Base-by-base conservation (phyloP, 1,140 invertebrate species). In the Saccostrea echinata region DNA sequence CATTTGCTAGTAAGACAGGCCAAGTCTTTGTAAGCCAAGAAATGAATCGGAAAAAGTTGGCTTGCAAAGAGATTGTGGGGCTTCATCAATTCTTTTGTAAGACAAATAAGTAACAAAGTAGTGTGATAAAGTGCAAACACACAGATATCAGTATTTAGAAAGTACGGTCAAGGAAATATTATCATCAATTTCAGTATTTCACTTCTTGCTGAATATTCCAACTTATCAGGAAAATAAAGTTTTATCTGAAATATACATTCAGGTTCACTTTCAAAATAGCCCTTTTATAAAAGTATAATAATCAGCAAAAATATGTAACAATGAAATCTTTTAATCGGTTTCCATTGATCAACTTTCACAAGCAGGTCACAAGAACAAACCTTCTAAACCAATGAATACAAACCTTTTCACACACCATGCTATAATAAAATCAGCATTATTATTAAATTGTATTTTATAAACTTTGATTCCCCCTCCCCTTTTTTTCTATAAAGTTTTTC, bases 281-380 rank as follows among this genome's bases (percentile, higher is more conserved):
- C 55, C 3, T 21, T 57, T 57, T 2, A 18, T 16, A 0, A 61
- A 61, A 61, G 55, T 57, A 57, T 61, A 1, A 33, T 33, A 21
- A 33, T 33, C 68, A 76, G 68, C 68, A 76, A 76, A 76, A 76
- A 76, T 30, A 33, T 30, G 24, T 27, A 76, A 76, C 68, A 16
- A 76, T 76, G 68, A 76, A 76, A 76, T 76, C 30, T 30, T 13
- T 16, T 13, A 33, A 33, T 76, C 16, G 2, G 30, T 30, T 76
- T 76, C 30, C 68, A 12, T 33, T 76, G 68, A 76, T 76, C 30
- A 76, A 76, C 68, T 76, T 76, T 76, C 68, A 76, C 68, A 76
- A 76, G 68, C 68, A 76, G 68, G 68, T 30, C 68, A 35, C 24
- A 30, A 12, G 16, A 18, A 76, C 27, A 21, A 33, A 76, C 24